A percentile compares a stretch with the other conserved stretches of the same genome.
phyloP scores from a whole-genome alignment of 2,888 invertebrate genomes.

The Podotricha telesiphe region DNA sequence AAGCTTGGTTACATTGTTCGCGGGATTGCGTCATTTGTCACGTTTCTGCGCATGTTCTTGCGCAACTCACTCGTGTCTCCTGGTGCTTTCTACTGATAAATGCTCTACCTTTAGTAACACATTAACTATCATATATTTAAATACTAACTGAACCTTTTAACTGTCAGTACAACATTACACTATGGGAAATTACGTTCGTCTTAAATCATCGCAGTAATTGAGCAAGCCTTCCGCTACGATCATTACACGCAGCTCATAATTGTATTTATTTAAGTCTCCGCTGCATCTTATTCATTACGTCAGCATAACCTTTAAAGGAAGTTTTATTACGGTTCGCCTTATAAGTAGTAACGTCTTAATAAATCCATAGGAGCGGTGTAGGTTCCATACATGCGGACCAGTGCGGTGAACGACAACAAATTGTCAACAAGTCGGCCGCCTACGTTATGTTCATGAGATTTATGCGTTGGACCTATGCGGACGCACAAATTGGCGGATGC shows the following conservation, averaged over 20 bases:
- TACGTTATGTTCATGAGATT: conserved; percentile 76
- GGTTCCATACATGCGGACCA: conserved; percentile 26
- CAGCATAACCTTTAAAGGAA: conserved; percentile 34
- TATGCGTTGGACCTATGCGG: conserved; percentile 69
- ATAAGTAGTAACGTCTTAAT: conserved; percentile 42
- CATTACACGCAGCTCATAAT: conserved; percentile 20
- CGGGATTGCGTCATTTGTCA: conserved; percentile 76
- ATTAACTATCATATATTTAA: conserved; percentile 26
- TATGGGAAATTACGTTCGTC: conserved; percentile 3
- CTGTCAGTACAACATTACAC: conserved; percentile 27
- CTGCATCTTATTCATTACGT: conserved; percentile 28
- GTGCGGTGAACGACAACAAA: conserved; percentile 53
- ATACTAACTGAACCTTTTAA: conserved; percentile 29
- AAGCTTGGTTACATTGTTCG: conserved; percentile 70
- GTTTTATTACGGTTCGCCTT: conserved; percentile 40
- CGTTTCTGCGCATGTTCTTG: conserved; percentile 62
- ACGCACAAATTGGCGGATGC: conserved; percentile 78
- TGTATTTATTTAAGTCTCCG: conserved; percentile 27
- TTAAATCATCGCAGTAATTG: conserved; percentile 14
- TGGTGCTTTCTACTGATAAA: conserved; percentile 64
- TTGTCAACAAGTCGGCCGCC: conserved; percentile 79
- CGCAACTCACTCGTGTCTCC: conserved; percentile 63
- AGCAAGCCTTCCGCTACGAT: conserved; percentile 13
- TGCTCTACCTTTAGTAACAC: conserved; percentile 47
- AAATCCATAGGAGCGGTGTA: conserved; percentile 38